These are phyloP conservation scores for Caligus rogercresseyi DNA, from an alignment of 1,140 invertebrate genomes.

Conservation along the genomic window DNA sequence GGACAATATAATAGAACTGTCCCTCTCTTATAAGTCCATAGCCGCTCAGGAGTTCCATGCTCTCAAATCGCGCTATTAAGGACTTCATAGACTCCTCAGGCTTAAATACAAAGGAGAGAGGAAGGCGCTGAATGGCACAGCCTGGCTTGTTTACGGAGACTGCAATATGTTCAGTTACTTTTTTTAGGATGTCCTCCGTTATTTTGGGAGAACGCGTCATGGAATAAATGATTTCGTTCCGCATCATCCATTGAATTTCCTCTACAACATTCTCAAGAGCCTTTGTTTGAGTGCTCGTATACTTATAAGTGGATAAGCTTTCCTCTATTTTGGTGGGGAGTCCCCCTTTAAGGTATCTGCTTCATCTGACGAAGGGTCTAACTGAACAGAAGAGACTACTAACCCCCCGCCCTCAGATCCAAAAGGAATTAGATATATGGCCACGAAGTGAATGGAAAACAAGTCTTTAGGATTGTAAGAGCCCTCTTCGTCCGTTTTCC, in stretches of 20 bases:
- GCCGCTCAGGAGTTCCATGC: neutral
- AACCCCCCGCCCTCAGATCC: too few relatives aligned
- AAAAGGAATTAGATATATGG: neutral
- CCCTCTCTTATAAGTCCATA: neutral
- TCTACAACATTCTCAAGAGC: slow-evolving; percentile 10
- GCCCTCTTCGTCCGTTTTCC: neutral
- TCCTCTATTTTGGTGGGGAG: too few relatives aligned
- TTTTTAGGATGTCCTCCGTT: neutral
- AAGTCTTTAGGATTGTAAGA: neutral
- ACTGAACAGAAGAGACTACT: too few relatives aligned
- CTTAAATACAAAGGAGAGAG: slow-evolving; percentile 10
- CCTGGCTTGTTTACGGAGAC: slow-evolving; percentile 15
- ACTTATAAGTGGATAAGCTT: neutral
- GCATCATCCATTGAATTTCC: slow-evolving; percentile 19
- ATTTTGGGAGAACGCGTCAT: neutral
- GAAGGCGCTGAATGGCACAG: neutral
- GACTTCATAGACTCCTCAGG: slow-evolving; percentile 1
- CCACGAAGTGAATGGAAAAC: neutral
- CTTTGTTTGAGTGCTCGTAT: neutral
- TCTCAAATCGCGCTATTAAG: slow-evolving; percentile 4
- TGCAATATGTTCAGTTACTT: neutral
- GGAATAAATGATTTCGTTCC: slow-evolving; percentile 12
- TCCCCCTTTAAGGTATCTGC: too few relatives aligned
- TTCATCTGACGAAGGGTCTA: too few relatives aligned
- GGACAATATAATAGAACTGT: slow-evolving; percentile 3